Evolutionary conservation across 1,140 invertebrate genomes (phyloP).

Genomic region (Ectropis grisescens): DNA sequence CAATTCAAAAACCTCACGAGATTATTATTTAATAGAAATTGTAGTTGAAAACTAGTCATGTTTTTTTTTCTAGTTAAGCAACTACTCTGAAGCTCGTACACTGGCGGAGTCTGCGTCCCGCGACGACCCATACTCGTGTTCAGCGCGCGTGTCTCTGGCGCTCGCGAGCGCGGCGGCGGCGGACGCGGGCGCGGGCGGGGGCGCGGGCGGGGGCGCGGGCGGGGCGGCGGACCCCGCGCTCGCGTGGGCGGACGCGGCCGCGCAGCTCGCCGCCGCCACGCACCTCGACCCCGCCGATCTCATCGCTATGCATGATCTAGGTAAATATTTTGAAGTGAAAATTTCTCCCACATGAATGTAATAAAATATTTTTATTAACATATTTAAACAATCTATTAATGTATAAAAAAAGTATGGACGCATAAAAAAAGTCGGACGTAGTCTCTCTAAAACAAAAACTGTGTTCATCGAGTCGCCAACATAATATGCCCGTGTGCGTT

Average conservation of each 20-base stretch:
- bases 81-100: slow-evolving; percentile 36
- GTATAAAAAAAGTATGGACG: too few relatives aligned
- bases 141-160: slow-evolving; percentile 31
- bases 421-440: too few relatives aligned
- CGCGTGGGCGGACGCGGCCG: slow-evolving; percentile 16
- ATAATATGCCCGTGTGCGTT: too few relatives aligned
- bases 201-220: slow-evolving; percentile 11
- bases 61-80: slow-evolving; percentile 46
- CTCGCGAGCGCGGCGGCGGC: slow-evolving; percentile 17
- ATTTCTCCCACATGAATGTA: not conserved
- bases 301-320: slow-evolving; percentile 46
- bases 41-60: too few relatives aligned
- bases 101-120: slow-evolving; percentile 37
- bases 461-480: too few relatives aligned
- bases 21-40: too few relatives aligned
- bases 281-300: slow-evolving; percentile 54
- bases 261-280: slow-evolving; percentile 31
- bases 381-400: too few relatives aligned
- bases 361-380: too few relatives aligned
- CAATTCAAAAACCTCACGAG: too few relatives aligned
- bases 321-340: slow-evolving; percentile 20
- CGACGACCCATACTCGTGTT: slow-evolving; percentile 51
- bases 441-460: too few relatives aligned
- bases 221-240: not conserved
- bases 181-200: slow-evolving; percentile 1